Percentiles rank a stretch among this genome's conserved stretches.
These are phyloP conservation scores for Coelinius sp. DNA, from an alignment of 2,888 invertebrate species.

Conservation along the genomic window DNA sequence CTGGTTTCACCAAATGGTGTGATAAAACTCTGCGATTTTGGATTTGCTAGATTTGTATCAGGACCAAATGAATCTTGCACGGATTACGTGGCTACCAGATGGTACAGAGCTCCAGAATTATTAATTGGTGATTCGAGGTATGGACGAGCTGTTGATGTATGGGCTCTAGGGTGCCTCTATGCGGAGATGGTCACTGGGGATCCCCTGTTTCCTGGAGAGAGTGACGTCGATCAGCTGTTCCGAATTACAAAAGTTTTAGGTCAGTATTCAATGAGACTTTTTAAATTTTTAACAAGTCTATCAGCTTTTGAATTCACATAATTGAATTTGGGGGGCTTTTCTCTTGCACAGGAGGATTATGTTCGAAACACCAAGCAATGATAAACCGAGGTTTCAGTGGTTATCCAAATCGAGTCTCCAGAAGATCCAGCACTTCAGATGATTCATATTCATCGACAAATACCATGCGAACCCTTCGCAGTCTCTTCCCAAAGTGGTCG, in stretches of 20 bases:
- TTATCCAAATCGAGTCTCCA: conserved; percentile 30
- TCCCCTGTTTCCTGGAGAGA: conserved; percentile 90
- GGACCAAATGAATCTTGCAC: conserved; percentile 85
- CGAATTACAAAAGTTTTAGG: conserved; percentile 86
- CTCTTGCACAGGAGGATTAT: conserved; percentile 51
- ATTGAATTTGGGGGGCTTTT: too few species aligned
- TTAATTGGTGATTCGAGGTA: conserved; percentile 85
- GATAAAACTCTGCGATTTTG: conserved; percentile 92
- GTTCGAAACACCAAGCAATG: conserved; percentile 57
- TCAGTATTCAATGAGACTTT: conserved; percentile 55
- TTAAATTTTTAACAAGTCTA: too few species aligned
- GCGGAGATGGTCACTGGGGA: conserved; percentile 91
- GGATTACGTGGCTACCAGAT: conserved; percentile 91
- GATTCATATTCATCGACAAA: conserved; percentile 48
- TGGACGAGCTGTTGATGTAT: conserved; percentile 85
- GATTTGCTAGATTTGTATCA: conserved; percentile 84
- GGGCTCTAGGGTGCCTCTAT: conserved; percentile 89
- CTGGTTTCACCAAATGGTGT: conserved; percentile 85
- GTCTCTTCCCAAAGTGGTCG: conserved; percentile 68
- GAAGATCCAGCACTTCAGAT: neutral
- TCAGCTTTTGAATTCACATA: too few species aligned
- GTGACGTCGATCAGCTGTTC: conserved; percentile 90
- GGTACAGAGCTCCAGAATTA: conserved; percentile 91
- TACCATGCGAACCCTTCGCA: conserved; percentile 66
- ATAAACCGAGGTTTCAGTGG: conserved; percentile 55